Evolutionary conservation across 2,888 invertebrate species (phyloP).

Genomic region (Torymus aiolomorphi): DNA sequence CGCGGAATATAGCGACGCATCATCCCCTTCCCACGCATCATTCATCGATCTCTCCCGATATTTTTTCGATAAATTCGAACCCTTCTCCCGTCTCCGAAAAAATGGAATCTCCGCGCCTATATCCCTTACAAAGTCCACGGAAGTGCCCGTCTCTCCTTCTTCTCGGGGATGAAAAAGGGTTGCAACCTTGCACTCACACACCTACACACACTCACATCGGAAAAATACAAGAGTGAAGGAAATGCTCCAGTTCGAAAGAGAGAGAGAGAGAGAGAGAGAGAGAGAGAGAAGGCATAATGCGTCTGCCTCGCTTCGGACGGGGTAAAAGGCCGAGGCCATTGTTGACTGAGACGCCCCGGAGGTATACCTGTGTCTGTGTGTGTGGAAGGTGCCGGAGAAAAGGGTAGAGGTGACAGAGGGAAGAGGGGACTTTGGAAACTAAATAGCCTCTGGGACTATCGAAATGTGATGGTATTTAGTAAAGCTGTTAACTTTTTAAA

Average conservation of each 20-base stretch:
- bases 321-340: conserved; percentile 14
- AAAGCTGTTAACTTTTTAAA: conserved; percentile 39
- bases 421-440: conserved; percentile 6
- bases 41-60: conserved; percentile 36
- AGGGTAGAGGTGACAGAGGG: conserved; percentile 10
- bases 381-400: conserved; percentile 13
- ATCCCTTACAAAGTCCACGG: conserved; percentile 57
- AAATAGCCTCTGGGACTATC: neutral
- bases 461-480: conserved; percentile 25
- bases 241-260: too few species aligned
- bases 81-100: conserved; percentile 24
- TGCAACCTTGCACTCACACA: conserved; percentile 26
- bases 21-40: conserved; percentile 45
- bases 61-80: conserved; percentile 27
- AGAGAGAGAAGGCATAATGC: neutral
- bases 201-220: too few species aligned
- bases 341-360: conserved; percentile 2
- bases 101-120: conserved; percentile 33
- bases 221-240: conserved; percentile 2
- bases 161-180: conserved; percentile 29
- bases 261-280: neutral
- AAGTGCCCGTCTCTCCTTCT: conserved; percentile 14
- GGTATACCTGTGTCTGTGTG: conserved; percentile 33
- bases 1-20: conserved; percentile 13
- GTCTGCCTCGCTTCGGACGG: neutral